Evolutionary conservation across 2,888 invertebrate genomes (phyloP).

Genomic region (Hirtodrosophila duncani): DNA sequence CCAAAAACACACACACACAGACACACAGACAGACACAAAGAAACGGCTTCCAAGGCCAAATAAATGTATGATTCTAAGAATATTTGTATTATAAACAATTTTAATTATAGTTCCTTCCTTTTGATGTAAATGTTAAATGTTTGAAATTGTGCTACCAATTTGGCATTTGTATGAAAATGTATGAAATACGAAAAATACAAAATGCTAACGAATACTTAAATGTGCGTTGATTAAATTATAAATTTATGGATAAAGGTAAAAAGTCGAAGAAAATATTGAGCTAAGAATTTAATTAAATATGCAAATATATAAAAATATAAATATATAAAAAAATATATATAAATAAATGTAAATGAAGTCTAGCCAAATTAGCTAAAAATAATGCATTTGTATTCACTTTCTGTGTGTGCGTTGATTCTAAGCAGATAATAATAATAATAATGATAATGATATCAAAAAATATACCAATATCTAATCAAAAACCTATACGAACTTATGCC

Average conservation of each 20-base stretch:
- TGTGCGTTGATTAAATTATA: background rate
- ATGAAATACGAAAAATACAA: too few species aligned
- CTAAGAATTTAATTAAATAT: background rate
- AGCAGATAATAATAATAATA: constrained; percentile 22
- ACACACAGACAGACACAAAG: too few species aligned
- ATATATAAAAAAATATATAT: constrained; percentile 5
- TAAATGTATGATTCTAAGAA: too few species aligned
- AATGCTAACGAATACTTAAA: background rate
- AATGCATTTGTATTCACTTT: constrained; percentile 36
- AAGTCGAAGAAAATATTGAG: background rate
- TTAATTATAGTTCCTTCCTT: too few species aligned
- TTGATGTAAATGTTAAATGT: too few species aligned
- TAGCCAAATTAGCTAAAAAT: constrained; percentile 53
- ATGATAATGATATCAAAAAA: too few species aligned
- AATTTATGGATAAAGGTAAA: background rate
- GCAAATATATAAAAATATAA: constrained; percentile 1
- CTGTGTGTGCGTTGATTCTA: constrained; percentile 48
- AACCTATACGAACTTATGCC: constrained; percentile 21
- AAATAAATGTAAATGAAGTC: constrained; percentile 26
- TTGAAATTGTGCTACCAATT: too few species aligned
- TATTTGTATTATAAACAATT: too few species aligned
- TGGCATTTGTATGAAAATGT: too few species aligned
- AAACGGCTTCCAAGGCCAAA: too few species aligned
- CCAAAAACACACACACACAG: too few species aligned
- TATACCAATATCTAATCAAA: too few species aligned